phyloP scores from a whole-genome alignment of 2,888 invertebrate species.

The Macrosiphum euphorbiae region DNA sequence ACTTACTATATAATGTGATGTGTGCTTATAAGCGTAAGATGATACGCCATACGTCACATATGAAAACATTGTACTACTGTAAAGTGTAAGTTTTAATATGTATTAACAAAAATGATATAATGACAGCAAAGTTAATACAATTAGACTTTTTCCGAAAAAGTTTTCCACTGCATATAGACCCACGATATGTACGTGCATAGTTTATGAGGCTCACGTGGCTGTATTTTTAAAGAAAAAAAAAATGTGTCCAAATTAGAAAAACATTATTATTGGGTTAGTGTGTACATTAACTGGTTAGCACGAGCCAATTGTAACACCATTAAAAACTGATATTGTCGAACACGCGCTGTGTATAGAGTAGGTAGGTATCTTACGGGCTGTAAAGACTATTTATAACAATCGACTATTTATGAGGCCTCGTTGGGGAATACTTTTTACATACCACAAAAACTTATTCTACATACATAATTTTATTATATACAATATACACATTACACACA shows the following conservation, averaged over 20 bases:
- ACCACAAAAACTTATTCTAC: background rate
- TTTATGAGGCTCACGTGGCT: too few relatives aligned
- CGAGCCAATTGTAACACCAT: slow-evolving; percentile 32
- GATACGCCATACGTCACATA: background rate
- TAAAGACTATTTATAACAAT: slow-evolving; percentile 39
- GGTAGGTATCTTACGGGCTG: background rate
- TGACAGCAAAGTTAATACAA: background rate
- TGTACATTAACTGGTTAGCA: background rate
- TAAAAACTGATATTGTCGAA: background rate
- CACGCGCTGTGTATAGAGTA: background rate
- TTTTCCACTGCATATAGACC: background rate
- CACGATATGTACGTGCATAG: background rate
- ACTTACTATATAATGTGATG: background rate
- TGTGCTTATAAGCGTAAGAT: background rate
- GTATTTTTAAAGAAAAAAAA: background rate
- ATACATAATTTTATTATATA: background rate
- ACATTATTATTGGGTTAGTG: slow-evolving; percentile 14
- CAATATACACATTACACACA: background rate
- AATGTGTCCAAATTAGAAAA: background rate
- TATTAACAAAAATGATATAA: background rate
- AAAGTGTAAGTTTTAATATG: background rate
- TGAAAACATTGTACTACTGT: background rate
- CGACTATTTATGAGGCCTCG: slow-evolving; percentile 28
- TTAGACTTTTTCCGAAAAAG: background rate
- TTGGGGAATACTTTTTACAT: slow-evolving; percentile 37